These are phyloP conservation scores for Microtus richardsoni DNA, from an alignment of 2,113 vertebrate genomes.

Conservation along the genomic window DNA sequence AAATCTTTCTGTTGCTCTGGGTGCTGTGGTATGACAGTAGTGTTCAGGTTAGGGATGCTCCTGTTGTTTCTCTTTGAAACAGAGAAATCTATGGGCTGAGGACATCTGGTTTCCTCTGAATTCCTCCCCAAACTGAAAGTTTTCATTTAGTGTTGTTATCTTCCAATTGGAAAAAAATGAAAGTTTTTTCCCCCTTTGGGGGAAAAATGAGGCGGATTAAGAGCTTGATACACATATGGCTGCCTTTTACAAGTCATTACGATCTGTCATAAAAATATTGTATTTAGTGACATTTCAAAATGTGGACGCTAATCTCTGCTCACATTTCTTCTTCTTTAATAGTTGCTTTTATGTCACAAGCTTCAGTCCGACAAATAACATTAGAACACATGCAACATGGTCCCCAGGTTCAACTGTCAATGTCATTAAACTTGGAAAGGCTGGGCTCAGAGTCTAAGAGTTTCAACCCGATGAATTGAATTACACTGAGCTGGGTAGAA, in stretches of 20 bases:
- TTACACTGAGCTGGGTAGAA: slow-evolving; percentile 61
- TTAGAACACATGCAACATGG: slow-evolving; percentile 66
- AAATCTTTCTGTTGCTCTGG: slow-evolving; percentile 42
- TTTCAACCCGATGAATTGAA: slow-evolving; percentile 63
- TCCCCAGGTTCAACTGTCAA: slow-evolving; percentile 73
- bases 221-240: slow-evolving; percentile 80
- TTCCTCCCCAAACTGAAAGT: slow-evolving; percentile 31
- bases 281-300: slow-evolving; percentile 88
- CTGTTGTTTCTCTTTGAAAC: slow-evolving; percentile 50
- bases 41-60: slow-evolving; percentile 41
- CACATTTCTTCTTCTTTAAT: slow-evolving; percentile 85
- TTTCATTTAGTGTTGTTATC: slow-evolving; percentile 17
- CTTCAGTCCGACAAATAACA: slow-evolving; percentile 70
- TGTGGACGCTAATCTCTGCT: slow-evolving; percentile 85
- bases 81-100: slow-evolving; percentile 30
- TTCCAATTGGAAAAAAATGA: slow-evolving; percentile 67
- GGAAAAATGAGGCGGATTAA: slow-evolving; percentile 70
- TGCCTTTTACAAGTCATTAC: slow-evolving; percentile 84
- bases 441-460: slow-evolving; percentile 69
- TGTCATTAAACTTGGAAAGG: slow-evolving; percentile 67
- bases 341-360: slow-evolving; percentile 80
- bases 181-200: slow-evolving; percentile 30
- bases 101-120: slow-evolving; percentile 57
- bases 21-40: slow-evolving; percentile 48
- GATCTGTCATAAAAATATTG: slow-evolving; percentile 86